Conservation (phyloP, 2,113 vertebrate genomes). For the Castor canadensis region DNA sequence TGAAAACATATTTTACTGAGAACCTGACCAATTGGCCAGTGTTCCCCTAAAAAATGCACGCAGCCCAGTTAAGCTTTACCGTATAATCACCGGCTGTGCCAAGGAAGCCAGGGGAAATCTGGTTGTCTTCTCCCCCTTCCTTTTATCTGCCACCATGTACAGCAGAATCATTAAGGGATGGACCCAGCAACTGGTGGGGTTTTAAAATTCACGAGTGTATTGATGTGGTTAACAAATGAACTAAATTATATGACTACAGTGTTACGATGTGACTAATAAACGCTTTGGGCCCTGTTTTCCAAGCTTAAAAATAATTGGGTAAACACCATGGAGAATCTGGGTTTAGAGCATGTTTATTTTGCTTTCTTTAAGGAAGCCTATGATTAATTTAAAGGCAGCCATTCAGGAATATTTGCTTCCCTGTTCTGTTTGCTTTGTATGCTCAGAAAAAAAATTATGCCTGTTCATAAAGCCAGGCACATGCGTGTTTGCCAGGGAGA, state of each 20-base stretch:
- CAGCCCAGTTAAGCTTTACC: background rate
- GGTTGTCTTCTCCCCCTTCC: background rate
- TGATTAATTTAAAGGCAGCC: conserved; percentile 51
- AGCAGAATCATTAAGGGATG: background rate
- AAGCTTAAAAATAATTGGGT: conserved; percentile 60
- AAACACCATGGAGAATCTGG: background rate
- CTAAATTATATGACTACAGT: background rate
- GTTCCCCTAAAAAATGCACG: background rate
- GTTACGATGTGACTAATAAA: background rate
- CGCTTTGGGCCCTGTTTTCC: conserved; percentile 29
- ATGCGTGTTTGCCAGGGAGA: background rate
- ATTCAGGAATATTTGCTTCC: conserved; percentile 1
- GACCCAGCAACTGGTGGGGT: background rate
- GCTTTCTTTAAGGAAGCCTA: conserved; percentile 33
- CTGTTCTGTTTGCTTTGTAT: conserved; percentile 11
- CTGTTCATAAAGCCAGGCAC: background rate
- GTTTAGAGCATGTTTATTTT: conserved; percentile 37
- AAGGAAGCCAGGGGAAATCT: background rate
- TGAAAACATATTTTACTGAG: background rate
- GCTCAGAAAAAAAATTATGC: background rate
- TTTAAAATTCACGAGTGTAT: conserved; percentile 11
- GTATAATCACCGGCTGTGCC: too few relatives aligned
- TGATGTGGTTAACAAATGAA: background rate
- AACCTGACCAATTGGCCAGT: background rate
- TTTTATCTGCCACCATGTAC: background rate